These are phyloP conservation scores for Oryzias javanicus DNA, from an alignment of 2,113 vertebrate species.

Conservation along the genomic window DNA sequence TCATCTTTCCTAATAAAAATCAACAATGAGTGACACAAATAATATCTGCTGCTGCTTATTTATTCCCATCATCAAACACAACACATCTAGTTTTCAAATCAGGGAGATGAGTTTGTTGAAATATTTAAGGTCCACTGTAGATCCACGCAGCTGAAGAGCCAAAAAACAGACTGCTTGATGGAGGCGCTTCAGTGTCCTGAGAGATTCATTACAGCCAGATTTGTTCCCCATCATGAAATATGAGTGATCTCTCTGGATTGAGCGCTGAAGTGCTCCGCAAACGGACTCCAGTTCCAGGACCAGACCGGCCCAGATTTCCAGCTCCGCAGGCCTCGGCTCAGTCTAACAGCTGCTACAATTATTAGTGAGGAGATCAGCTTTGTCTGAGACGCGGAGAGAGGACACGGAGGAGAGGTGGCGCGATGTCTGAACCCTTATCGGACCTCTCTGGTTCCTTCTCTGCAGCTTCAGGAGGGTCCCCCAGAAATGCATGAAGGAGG, in stretches of 20 bases:
- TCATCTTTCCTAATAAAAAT: not conserved
- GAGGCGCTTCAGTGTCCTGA: conserved; percentile 56
- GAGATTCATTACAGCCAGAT: conserved; percentile 67
- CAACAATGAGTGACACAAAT: conserved; percentile 9
- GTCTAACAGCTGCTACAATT: conserved; percentile 39
- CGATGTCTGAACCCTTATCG: too few relatives aligned
- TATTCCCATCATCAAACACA: conserved; percentile 7
- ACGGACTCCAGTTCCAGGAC: conserved; percentile 36
- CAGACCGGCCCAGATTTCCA: conserved; percentile 43
- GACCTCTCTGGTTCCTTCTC: too few relatives aligned
- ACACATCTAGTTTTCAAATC: conserved; percentile 28
- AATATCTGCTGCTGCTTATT: conserved; percentile 2
- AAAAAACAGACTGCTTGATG: conserved; percentile 41
- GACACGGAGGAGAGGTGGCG: conserved; percentile 15
- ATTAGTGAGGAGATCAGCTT: conserved; percentile 43
- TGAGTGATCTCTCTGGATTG: conserved; percentile 56
- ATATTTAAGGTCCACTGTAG: conserved; percentile 47
- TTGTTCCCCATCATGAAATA: conserved; percentile 72
- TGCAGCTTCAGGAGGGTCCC: too few relatives aligned
- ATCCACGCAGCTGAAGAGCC: conserved; percentile 18
- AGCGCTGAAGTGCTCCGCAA: conserved; percentile 61
- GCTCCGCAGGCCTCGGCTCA: conserved; percentile 32
- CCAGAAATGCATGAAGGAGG: too few relatives aligned
- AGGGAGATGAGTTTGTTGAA: conserved; percentile 31
- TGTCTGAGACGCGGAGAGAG: conserved; percentile 10